These are phyloP conservation scores for Pangasius macronema DNA, from an alignment of 2,797 vertebrate genomes.

Conservation along the genomic window DNA sequence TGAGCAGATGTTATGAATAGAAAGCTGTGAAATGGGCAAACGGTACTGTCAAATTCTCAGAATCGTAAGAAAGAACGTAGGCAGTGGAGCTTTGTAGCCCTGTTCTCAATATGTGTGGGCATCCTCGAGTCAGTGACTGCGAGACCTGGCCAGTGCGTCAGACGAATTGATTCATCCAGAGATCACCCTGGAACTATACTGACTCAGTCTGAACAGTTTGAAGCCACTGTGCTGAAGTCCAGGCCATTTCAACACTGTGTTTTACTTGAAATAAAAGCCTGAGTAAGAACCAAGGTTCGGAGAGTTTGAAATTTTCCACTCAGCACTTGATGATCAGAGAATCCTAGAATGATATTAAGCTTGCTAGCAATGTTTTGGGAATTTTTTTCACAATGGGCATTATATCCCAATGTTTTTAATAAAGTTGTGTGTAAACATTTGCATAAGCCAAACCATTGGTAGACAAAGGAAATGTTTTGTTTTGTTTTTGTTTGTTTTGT, in stretches of 20 bases:
- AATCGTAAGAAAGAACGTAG: background rate
- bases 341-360: background rate
- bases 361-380: background rate
- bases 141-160: background rate
- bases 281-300: background rate
- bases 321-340: background rate
- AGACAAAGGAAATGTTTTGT: background rate
- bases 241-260: background rate
- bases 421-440: background rate
- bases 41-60: background rate
- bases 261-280: conserved; percentile 1
- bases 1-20: background rate
- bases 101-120: background rate
- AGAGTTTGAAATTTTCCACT: conserved; percentile 1
- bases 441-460: background rate
- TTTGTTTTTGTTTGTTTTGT: too few species aligned
- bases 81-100: background rate
- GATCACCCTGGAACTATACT: conserved; percentile 19
- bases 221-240: background rate
- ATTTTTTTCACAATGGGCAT: too few species aligned
- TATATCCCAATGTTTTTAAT: background rate
- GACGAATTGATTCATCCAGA: conserved; percentile 6
- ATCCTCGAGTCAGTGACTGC: background rate
- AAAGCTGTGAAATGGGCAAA: background rate
- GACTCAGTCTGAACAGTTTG: conserved; percentile 5